Conservation (phyloP, 2,888 invertebrate genomes). For the Sisyra terminalis region DNA sequence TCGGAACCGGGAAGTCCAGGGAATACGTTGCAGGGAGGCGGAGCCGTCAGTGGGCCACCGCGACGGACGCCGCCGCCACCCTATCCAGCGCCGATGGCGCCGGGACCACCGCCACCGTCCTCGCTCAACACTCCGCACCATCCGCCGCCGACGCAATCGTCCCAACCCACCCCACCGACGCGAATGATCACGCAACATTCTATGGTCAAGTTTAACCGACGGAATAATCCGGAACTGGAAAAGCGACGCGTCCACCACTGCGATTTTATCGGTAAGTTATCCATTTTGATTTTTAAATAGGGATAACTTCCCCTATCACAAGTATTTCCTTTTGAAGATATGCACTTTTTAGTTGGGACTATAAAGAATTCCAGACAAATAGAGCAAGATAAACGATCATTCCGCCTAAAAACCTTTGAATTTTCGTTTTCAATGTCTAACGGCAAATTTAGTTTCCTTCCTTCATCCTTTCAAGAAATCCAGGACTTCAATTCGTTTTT, state of each 20-base stretch:
- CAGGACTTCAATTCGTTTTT: too few relatives aligned
- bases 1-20: conserved; percentile 77
- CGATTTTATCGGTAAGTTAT: conserved; percentile 70
- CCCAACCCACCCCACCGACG: conserved; percentile 17
- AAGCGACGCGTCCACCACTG: conserved; percentile 92
- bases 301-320: too few relatives aligned
- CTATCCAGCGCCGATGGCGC: conserved; percentile 41
- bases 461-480: too few relatives aligned
- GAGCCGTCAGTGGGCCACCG: conserved; percentile 30
- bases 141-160: conserved; percentile 15
- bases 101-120: conserved; percentile 14
- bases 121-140: conserved; percentile 18
- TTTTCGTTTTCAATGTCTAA: too few relatives aligned
- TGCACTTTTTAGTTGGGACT: too few relatives aligned
- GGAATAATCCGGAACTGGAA: conserved; percentile 93
- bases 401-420: too few relatives aligned
- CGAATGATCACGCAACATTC: conserved; percentile 19
- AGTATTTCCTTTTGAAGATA: too few relatives aligned
- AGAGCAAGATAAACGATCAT: too few relatives aligned
- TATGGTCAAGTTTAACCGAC: conserved; percentile 65
- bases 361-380: too few relatives aligned
- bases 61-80: conserved; percentile 63
- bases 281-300: neutral
- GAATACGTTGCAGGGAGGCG: conserved; percentile 39
- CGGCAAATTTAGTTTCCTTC: too few relatives aligned